phyloP scores from a whole-genome alignment of 2,888 invertebrate genomes.

The Beris chalybata region DNA sequence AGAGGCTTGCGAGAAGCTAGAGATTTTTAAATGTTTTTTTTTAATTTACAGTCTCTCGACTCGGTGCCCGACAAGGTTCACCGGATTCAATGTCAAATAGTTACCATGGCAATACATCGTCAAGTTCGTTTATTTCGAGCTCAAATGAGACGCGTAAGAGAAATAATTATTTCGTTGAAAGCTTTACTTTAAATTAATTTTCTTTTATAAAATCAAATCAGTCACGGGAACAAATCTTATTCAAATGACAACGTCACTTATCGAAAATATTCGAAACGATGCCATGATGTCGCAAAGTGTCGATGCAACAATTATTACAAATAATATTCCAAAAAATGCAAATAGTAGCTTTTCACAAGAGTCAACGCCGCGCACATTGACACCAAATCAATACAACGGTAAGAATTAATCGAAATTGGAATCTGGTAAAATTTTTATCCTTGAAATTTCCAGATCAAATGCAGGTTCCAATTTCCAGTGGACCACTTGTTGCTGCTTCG shows the following conservation, averaged over 20 bases:
- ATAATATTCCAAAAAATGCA: conserved; percentile 46
- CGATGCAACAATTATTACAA: conserved; percentile 58
- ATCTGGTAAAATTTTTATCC: too few relatives aligned
- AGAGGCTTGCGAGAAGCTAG: background rate
- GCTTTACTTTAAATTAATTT: background rate
- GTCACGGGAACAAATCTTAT: conserved; percentile 45
- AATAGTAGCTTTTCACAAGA: conserved; percentile 51
- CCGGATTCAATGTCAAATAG: conserved; percentile 76
- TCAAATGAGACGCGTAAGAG: conserved; percentile 47
- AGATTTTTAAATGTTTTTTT: background rate
- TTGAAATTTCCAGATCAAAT: conserved; percentile 46
- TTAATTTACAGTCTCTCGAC: conserved; percentile 53
- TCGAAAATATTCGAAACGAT: conserved; percentile 55
- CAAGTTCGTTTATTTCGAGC: conserved; percentile 43
- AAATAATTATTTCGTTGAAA: background rate
- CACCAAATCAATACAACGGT: conserved; percentile 55
- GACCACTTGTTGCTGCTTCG: conserved; percentile 76
- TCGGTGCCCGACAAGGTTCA: conserved; percentile 60
- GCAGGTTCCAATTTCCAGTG: conserved; percentile 43
- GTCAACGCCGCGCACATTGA: conserved; percentile 53
- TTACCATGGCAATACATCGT: conserved; percentile 62
- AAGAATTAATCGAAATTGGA: background rate
- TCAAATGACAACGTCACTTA: conserved; percentile 56
- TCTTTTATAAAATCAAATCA: conserved; percentile 33
- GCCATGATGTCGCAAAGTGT: conserved; percentile 65